Evolutionary conservation across 2,888 invertebrate species (phyloP).

Genomic region (Drosophila parthenogenetica): DNA sequence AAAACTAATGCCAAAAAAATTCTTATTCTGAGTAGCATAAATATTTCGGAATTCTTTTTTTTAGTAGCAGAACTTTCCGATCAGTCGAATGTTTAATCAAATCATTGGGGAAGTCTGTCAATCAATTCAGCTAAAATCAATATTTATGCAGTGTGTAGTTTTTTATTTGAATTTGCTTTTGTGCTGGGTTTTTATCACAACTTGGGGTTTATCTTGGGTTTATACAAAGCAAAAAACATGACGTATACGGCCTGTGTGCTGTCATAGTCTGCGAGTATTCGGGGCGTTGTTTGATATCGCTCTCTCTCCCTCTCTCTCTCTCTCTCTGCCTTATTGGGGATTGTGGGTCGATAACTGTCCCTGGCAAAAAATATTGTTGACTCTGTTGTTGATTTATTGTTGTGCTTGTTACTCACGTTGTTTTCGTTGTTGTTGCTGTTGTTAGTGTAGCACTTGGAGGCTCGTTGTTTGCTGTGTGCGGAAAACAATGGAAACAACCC

Average conservation of each 20-base stretch:
- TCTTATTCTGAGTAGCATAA: no score
- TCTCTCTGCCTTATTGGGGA: background rate
- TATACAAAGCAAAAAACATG: slow-evolving; percentile 6
- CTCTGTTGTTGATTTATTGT: slow-evolving; percentile 36
- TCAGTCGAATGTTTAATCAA: background rate
- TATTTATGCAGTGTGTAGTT: slow-evolving; percentile 6
- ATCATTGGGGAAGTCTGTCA: slow-evolving; percentile 6
- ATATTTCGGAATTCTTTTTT: background rate
- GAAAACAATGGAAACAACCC: slow-evolving; percentile 53
- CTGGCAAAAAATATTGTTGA: slow-evolving; percentile 15
- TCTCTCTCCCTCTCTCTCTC: no score
- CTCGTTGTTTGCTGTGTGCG: slow-evolving; percentile 32
- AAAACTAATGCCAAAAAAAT: background rate
- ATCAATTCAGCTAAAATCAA: background rate
- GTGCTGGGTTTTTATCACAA: slow-evolving; percentile 7
- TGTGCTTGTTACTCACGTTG: slow-evolving; percentile 1
- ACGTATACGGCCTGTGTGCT: slow-evolving; percentile 33
- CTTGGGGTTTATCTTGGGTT: slow-evolving; percentile 18
- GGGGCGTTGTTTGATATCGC: slow-evolving; percentile 38
- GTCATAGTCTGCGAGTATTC: background rate
- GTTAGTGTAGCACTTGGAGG: slow-evolving; percentile 46
- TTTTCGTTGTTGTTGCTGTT: slow-evolving; percentile 10
- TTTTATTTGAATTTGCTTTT: background rate
- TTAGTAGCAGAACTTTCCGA: background rate
- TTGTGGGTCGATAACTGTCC: slow-evolving; percentile 51